phyloP scores from a whole-genome alignment of 2,888 invertebrate genomes.

The Pseudolycoriella hygida region DNA sequence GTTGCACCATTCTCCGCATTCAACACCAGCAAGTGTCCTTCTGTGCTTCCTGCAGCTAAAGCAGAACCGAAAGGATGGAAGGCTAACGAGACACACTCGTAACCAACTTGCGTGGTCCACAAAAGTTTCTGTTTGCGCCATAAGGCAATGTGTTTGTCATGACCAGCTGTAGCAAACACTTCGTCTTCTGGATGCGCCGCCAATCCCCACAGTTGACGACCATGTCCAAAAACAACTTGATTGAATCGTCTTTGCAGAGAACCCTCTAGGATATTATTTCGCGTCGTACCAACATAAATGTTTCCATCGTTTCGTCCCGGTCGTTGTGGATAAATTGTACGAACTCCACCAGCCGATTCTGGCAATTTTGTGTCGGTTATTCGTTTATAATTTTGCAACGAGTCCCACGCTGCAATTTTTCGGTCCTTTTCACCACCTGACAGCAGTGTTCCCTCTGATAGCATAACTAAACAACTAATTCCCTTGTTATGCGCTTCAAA shows the following conservation, averaged over 20 bases:
- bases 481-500: slow-evolving; percentile 80
- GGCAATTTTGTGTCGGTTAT: slow-evolving; percentile 83
- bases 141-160: slow-evolving; percentile 75
- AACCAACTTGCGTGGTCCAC: slow-evolving; percentile 75
- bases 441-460: slow-evolving; percentile 76
- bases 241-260: slow-evolving; percentile 77
- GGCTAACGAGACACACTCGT: slow-evolving; percentile 73
- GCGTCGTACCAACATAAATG: slow-evolving; percentile 78
- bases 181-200: slow-evolving; percentile 84
- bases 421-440: slow-evolving; percentile 83
- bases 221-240: slow-evolving; percentile 75
- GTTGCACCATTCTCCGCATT: slow-evolving; percentile 76
- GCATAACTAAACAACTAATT: slow-evolving; percentile 70
- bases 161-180: slow-evolving; percentile 80
- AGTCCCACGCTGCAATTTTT: slow-evolving; percentile 85
- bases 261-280: slow-evolving; percentile 79
- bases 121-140: slow-evolving; percentile 80
- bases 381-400: slow-evolving; percentile 73
- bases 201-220: slow-evolving; percentile 70
- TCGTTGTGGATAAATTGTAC: slow-evolving; percentile 75
- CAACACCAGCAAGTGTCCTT: slow-evolving; percentile 71
- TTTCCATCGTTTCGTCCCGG: slow-evolving; percentile 79
- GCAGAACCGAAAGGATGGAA: slow-evolving; percentile 81
- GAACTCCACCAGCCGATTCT: slow-evolving; percentile 73
- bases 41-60: slow-evolving; percentile 73